Evolutionary conservation across 2,113 vertebrate genomes (phyloP).

Genomic region (Tinamus guttatus): DNA sequence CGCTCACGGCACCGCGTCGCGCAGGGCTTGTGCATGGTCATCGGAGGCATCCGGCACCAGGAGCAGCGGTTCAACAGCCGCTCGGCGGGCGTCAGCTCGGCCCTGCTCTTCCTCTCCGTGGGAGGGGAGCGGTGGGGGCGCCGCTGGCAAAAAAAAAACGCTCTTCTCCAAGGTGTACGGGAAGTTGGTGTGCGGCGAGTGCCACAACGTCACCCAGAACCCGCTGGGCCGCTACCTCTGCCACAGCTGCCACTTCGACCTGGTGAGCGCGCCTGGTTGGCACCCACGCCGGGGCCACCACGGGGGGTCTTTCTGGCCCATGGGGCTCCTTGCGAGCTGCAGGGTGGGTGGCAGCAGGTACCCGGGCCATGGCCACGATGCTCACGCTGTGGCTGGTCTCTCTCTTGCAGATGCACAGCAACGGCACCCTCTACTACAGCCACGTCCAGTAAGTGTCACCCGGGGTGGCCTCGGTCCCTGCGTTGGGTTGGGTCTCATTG

Average conservation of each 20-base stretch:
- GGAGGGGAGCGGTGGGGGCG: slow-evolving; percentile 87
- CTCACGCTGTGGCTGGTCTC: fast-evolving
- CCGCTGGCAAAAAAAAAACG: no score
- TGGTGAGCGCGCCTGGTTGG: slow-evolving; percentile 71
- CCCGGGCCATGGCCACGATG: background rate
- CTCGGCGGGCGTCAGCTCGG: slow-evolving; percentile 87
- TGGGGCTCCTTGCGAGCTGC: background rate
- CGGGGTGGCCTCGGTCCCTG: background rate
- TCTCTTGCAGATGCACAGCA: slow-evolving; percentile 71
- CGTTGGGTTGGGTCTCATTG: no score
- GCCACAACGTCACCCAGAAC: slow-evolving; percentile 80
- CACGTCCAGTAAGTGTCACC: slow-evolving; percentile 87
- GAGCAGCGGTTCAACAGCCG: slow-evolving; percentile 91
- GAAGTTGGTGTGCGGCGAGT: slow-evolving; percentile 86
- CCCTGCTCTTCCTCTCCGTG: slow-evolving; percentile 89
- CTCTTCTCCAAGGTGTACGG: slow-evolving; percentile 92
- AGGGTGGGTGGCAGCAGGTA: fast-evolving
- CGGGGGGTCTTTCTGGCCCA: fast-evolving
- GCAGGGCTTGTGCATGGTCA: slow-evolving; percentile 91
- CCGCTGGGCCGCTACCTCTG: slow-evolving; percentile 80
- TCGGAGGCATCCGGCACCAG: slow-evolving; percentile 87
- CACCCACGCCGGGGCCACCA: background rate
- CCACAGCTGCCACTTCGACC: slow-evolving; percentile 86
- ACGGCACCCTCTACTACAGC: slow-evolving; percentile 80
- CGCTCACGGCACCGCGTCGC: no score